Conservation (phyloP, 2,113 vertebrate species). For the Dipodomys stephensi region DNA sequence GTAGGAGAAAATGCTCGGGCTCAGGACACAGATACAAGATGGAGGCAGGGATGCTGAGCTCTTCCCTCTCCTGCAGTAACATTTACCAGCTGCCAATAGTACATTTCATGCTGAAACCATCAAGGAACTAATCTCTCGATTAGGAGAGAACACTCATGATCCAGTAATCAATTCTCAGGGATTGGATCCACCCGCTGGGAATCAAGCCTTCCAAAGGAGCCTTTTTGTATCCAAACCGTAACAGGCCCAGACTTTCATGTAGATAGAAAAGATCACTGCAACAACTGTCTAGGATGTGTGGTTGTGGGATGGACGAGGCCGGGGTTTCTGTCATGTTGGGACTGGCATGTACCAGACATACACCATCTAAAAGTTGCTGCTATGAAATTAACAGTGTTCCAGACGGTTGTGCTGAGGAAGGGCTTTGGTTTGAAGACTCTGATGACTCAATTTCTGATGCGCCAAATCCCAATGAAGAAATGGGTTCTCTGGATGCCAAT, state of each 20-base stretch:
- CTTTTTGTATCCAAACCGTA: background rate
- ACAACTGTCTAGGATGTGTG: background rate
- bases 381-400: background rate
- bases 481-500: background rate
- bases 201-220: background rate
- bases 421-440: background rate
- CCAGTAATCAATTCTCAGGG: background rate
- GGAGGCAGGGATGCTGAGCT: too few relatives aligned
- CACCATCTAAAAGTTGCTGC: background rate
- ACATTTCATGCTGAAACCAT: background rate
- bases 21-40: too few relatives aligned
- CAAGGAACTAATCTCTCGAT: background rate
- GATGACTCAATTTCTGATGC: background rate
- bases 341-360: background rate
- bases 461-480: background rate
- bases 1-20: too few relatives aligned
- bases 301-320: background rate
- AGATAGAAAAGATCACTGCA: background rate
- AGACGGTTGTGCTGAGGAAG: background rate
- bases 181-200: background rate
- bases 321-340: background rate
- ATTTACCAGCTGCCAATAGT: background rate
- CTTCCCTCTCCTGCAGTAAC: too few relatives aligned
- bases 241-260: background rate
- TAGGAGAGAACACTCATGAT: background rate